Evolutionary conservation across 2,888 invertebrate genomes (phyloP).

Genomic region (Euzophera pinguis): DNA sequence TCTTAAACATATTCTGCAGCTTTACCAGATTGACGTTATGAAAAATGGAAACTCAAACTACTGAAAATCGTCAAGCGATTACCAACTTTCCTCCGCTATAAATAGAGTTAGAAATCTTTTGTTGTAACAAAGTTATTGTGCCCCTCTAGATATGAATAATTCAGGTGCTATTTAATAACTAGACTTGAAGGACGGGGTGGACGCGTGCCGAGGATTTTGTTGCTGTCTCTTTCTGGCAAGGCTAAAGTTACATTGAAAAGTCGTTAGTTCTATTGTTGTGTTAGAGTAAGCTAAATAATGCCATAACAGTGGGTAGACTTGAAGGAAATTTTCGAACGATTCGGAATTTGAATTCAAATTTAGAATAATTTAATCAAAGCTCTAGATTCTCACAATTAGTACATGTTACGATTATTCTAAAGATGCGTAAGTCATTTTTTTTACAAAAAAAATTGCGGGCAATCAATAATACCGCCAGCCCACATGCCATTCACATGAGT

Average conservation of each 20-base stretch:
- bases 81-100: constrained; percentile 30
- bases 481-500: no score
- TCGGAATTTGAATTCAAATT: no score
- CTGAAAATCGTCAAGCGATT: background rate
- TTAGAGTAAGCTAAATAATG: no score
- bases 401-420: no score
- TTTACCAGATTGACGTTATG: constrained; percentile 1
- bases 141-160: constrained; percentile 67
- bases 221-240: constrained; percentile 34
- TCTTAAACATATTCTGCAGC: constrained; percentile 1
- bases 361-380: no score
- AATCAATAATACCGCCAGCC: no score
- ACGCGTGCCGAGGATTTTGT: constrained; percentile 30
- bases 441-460: no score
- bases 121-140: constrained; percentile 53
- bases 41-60: constrained; percentile 3
- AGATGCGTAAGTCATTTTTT: no score
- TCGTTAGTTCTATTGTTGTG: no score
- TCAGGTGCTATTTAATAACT: constrained; percentile 74
- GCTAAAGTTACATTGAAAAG: background rate
- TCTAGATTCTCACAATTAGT: no score
- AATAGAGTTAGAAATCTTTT: constrained; percentile 53
- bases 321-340: no score
- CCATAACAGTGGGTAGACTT: no score
- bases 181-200: constrained; percentile 39